phyloP scores from a whole-genome alignment of 2,797 vertebrate species.

The Mastacembelus armatus region DNA sequence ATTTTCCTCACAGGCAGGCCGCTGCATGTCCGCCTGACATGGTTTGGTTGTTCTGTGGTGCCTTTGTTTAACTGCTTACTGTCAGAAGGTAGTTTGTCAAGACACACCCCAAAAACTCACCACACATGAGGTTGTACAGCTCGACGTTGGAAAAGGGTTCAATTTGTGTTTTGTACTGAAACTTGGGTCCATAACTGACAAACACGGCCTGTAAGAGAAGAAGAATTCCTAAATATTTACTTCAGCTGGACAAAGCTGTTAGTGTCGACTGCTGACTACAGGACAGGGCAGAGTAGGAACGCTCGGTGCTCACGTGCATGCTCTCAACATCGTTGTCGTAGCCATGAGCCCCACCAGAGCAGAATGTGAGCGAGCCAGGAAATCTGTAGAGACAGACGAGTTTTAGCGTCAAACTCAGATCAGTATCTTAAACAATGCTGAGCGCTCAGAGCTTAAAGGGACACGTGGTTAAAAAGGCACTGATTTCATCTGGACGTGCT shows the following conservation, averaged over 20 bases:
- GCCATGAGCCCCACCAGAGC: constrained; percentile 81
- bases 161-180: constrained; percentile 60
- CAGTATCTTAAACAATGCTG: neutral
- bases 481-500: no score
- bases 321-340: constrained; percentile 83
- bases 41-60: no score
- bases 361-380: constrained; percentile 73
- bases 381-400: constrained; percentile 50
- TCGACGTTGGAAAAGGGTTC: constrained; percentile 84
- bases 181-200: constrained; percentile 82
- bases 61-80: no score
- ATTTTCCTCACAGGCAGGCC: no score
- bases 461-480: no score
- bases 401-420: neutral
- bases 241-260: no score
- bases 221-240: no score
- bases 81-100: neutral
- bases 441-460: neutral
- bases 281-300: neutral
- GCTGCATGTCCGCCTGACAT: no score
- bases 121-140: constrained; percentile 88
- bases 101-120: constrained; percentile 61
- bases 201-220: constrained; percentile 79
- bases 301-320: constrained; percentile 82
- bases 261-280: no score